Base-by-base conservation (phyloP, 2,113 vertebrate genomes). In the Felis catus region DNA sequence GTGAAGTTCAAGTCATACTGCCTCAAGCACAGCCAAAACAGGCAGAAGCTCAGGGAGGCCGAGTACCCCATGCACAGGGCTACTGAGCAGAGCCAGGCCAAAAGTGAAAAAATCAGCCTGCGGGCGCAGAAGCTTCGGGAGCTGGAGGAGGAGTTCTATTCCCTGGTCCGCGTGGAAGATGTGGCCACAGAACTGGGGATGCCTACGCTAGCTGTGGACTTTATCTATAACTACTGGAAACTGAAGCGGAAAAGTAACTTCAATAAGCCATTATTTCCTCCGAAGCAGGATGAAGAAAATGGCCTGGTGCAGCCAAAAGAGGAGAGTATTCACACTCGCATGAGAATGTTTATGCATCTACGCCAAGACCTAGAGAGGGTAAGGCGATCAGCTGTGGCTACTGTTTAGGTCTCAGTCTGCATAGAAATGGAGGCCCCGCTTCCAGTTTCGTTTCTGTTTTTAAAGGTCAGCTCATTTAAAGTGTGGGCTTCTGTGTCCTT, bases 331-430 rank as follows among this genome's bases (percentile, higher is more conserved):
- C 99, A 99, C 97, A 99, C 99, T 65, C 99, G 99, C 96, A 99
- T 99, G 99, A 99, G 99, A 96, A 99, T 99, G 99, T 99, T 99
- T 98, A 99, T 99, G 99, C 99, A 99, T 95, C 99, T 99, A 86
- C 99, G 99, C 4, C 99, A 99, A 98, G 99, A 99, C 98, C 98
- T 99, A 94, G 99, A 99, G 97, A 99, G 99, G 99, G 99, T 99
- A 99, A 98, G 99, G 76, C 76, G 68, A 83, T 63, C 73, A 70
- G 23, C 31, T 89, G 8, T 84, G 68, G 89, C 48, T 74, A 36
- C 13, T 79, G 16, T 73, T 11, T 71, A 89, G 7, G 13, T 61
- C 19, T 91, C 3, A 0, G 55, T 53, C 78, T 95, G 19, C 29
- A 15, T 80, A 95, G 73, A 94, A 74, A 58, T 92, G 14, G 33